phyloP scores from a whole-genome alignment of 2,113 vertebrate genomes.

The Balaeniceps rex region DNA sequence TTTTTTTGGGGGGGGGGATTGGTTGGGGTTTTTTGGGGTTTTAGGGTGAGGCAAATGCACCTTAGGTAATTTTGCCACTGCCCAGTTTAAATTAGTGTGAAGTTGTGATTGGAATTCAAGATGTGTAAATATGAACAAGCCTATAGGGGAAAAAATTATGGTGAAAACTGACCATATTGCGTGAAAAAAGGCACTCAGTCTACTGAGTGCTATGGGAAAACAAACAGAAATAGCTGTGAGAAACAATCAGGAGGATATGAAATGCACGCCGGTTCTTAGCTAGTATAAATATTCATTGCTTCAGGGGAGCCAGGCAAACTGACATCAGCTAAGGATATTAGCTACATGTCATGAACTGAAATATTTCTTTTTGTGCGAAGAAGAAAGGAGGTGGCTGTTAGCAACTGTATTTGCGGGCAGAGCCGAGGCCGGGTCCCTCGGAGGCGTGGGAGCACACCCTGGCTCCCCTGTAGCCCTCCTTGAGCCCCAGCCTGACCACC shows the following conservation, averaged over 20 bases:
- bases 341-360: neutral
- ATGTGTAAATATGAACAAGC: neutral
- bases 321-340: neutral
- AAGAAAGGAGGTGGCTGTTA: neutral
- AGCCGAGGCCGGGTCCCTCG: neutral
- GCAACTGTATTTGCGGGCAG: neutral
- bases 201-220: neutral
- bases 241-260: neutral
- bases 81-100: neutral
- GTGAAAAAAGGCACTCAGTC: neutral
- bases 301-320: neutral
- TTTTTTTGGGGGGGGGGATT: no score
- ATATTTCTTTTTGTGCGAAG: neutral
- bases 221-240: neutral
- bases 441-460: neutral
- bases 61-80: neutral
- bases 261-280: neutral
- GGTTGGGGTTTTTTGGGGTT: neutral
- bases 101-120: neutral
- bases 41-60: neutral
- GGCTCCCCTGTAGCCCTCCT: neutral
- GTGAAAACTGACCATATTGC: neutral
- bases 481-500: accelerated
- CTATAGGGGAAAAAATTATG: neutral
- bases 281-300: constrained; percentile 25